phyloP scores from a whole-genome alignment of 2,888 invertebrate species.

The Elysia crispata region DNA sequence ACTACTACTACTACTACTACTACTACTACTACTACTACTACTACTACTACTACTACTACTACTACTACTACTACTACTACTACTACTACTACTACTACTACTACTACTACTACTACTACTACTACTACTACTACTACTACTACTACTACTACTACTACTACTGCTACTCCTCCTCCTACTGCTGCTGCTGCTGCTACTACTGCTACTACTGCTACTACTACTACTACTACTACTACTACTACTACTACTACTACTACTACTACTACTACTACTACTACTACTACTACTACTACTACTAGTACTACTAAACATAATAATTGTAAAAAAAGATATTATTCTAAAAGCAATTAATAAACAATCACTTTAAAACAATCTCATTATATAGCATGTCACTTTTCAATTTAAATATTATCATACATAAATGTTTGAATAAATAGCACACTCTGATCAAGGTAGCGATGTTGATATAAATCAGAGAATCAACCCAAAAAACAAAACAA shows the following conservation, averaged over 20 bases:
- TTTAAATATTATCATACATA: too few species aligned
- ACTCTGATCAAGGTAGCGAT: not conserved
- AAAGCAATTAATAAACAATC: not conserved
- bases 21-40: constrained; percentile 28
- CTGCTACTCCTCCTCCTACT: too few species aligned
- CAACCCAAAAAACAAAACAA: too few species aligned
- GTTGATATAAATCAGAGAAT: not conserved
- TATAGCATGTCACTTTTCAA: too few species aligned
- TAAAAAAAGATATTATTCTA: not conserved
- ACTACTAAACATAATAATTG: not conserved
- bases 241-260: constrained; percentile 25
- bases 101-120: constrained; percentile 24
- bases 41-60: constrained; percentile 28
- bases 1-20: too few species aligned
- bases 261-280: constrained; percentile 18
- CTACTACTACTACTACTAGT: constrained; percentile 10
- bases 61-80: constrained; percentile 25
- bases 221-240: constrained; percentile 10
- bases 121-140: constrained; percentile 16
- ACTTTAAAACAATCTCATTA: not conserved
- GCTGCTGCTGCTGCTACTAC: constrained; percentile 6
- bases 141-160: constrained; percentile 12
- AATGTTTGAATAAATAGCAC: too few species aligned
- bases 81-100: constrained; percentile 17
- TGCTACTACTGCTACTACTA: constrained; percentile 17